Evolutionary conservation across 53 echinoderm and acorn worm species (phyloP).

Genomic region (Mesocentrotus franciscanus): DNA sequence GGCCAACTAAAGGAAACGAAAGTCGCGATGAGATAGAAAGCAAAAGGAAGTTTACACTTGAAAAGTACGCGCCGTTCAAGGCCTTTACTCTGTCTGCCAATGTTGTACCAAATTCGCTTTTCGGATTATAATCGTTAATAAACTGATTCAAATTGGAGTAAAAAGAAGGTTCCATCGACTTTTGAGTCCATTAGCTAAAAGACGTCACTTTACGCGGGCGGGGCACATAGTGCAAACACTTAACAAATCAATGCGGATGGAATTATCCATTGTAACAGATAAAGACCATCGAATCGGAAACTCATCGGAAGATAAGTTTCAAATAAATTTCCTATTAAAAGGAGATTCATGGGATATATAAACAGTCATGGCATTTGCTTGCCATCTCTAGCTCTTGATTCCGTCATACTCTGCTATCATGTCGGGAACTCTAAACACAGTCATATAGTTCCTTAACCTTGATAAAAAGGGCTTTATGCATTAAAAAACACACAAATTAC

Average conservation of each 20-base stretch:
- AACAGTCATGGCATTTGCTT: background rate
- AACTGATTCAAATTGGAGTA: background rate
- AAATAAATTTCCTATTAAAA: conserved; percentile 30
- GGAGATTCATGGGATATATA: background rate
- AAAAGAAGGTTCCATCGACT: background rate
- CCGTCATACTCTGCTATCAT: background rate
- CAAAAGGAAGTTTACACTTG: background rate
- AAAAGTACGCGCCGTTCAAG: conserved; percentile 6
- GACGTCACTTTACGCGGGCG: background rate
- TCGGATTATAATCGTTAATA: background rate
- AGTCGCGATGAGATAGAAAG: background rate
- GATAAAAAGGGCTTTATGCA: background rate
- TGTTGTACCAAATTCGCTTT: background rate
- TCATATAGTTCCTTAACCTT: background rate
- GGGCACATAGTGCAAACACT: conserved; percentile 25
- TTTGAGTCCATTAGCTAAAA: background rate
- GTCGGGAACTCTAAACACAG: background rate
- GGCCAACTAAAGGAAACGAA: conserved; percentile 5
- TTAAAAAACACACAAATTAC: background rate
- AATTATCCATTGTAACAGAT: background rate
- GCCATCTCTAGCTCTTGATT: background rate
- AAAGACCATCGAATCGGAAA: background rate
- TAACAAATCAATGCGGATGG: background rate
- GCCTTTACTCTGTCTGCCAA: background rate
- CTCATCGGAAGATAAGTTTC: conserved; percentile 25